Evolutionary conservation across 2,797 vertebrate species (phyloP).

Genomic region (Coregonus suidteri): DNA sequence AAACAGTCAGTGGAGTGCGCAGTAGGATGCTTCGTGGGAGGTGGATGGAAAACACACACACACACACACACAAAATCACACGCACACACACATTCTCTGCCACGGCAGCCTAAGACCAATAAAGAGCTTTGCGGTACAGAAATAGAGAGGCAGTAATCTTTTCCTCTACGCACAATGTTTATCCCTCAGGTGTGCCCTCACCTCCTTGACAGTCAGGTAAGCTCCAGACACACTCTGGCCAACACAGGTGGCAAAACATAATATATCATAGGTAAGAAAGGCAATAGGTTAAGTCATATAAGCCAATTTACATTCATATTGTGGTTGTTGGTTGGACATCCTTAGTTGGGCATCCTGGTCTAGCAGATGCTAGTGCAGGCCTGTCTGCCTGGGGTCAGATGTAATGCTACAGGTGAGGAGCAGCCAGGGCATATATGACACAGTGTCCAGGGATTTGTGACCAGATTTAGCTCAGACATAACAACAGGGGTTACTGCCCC

Average conservation of each 20-base stretch:
- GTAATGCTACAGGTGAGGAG: constrained; percentile 53
- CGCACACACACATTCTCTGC: constrained; percentile 21
- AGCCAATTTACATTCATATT: not conserved
- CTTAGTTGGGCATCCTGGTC: too few species aligned
- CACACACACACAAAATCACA: constrained; percentile 22
- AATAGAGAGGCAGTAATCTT: constrained; percentile 79
- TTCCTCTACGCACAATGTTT: constrained; percentile 57
- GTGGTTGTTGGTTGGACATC: not conserved
- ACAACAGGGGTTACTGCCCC: too few species aligned
- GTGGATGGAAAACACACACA: constrained; percentile 10
- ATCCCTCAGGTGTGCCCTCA: constrained; percentile 61
- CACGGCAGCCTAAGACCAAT: constrained; percentile 65
- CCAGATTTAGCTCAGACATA: too few species aligned
- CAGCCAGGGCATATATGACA: too few species aligned
- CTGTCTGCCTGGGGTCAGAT: too few species aligned
- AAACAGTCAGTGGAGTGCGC: constrained; percentile 18
- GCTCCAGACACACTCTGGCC: constrained; percentile 13
- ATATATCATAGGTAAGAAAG: constrained; percentile 14
- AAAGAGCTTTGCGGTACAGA: constrained; percentile 77
- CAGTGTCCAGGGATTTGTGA: too few species aligned
- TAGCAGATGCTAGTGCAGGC: too few species aligned
- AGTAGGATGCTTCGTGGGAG: constrained; percentile 9
- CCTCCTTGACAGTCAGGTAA: constrained; percentile 16
- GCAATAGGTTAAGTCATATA: not conserved
- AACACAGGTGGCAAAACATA: not conserved